These are phyloP conservation scores for Leucosticte australis DNA, from an alignment of 2,113 vertebrate genomes.

Conservation along the genomic window DNA sequence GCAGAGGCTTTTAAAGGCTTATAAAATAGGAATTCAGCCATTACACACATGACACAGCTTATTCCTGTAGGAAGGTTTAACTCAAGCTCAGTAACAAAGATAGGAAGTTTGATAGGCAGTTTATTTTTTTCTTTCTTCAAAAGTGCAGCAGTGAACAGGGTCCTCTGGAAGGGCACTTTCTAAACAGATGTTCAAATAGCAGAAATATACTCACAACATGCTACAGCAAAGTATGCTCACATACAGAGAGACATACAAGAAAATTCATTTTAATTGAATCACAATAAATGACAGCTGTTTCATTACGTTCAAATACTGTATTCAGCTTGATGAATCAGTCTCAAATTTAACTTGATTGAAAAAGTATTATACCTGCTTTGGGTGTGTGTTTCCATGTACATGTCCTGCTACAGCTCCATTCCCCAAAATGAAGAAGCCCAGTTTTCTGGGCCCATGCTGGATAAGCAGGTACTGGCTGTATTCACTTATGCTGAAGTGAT, in stretches of 20 bases:
- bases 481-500: background rate
- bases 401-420: background rate
- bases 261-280: background rate
- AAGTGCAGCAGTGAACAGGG: constrained; percentile 85
- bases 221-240: constrained; percentile 49
- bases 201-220: constrained; percentile 9
- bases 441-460: background rate
- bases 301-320: background rate
- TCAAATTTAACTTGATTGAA: background rate
- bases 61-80: background rate
- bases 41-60: background rate
- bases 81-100: background rate
- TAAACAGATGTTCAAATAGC: constrained; percentile 53
- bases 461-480: background rate
- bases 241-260: constrained; percentile 12
- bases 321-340: background rate
- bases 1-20: background rate
- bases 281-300: background rate
- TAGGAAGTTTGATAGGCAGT: constrained; percentile 51
- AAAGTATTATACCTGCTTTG: background rate
- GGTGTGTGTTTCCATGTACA: background rate
- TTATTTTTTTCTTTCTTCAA: constrained; percentile 69
- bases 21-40: background rate
- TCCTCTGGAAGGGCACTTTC: constrained; percentile 80
- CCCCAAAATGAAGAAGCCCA: background rate